Evolutionary conservation across 1,140 invertebrate genomes (phyloP).

Genomic region (Pygmarrhopalites habei): DNA sequence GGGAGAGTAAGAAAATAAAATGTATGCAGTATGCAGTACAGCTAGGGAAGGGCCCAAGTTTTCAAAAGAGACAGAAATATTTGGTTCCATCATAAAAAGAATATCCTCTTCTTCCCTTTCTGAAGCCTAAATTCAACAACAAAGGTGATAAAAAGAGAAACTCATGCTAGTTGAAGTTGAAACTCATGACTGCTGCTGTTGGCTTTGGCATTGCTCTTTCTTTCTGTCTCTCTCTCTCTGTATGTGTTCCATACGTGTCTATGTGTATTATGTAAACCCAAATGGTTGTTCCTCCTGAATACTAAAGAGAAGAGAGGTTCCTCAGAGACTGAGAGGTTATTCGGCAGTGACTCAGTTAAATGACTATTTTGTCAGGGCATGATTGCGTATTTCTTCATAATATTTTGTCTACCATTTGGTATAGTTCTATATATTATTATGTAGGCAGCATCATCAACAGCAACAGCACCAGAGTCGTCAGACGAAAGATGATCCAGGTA

Average conservation of each 20-base stretch:
- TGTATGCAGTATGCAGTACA: neutral
- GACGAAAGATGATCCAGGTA: too few species aligned
- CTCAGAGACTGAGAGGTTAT: too few species aligned
- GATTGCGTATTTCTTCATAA: too few species aligned
- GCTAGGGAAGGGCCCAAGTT: neutral
- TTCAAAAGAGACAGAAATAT: slow-evolving; percentile 7
- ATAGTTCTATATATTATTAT: too few species aligned
- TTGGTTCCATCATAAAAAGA: slow-evolving; percentile 6
- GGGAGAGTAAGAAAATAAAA: neutral
- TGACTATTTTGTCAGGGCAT: neutral
- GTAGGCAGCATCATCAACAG: too few species aligned
- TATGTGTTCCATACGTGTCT: neutral
- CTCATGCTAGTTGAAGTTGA: slow-evolving; percentile 2
- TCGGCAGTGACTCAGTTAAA: slow-evolving; percentile 4
- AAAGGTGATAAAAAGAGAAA: slow-evolving; percentile 9
- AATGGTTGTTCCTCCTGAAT: slow-evolving; percentile 1
- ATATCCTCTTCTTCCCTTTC: slow-evolving; percentile 1
- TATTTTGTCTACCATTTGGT: too few species aligned
- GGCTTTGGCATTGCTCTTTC: neutral
- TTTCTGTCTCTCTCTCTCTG: neutral
- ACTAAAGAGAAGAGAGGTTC: too few species aligned
- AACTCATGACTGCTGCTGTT: too few species aligned
- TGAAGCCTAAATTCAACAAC: slow-evolving; percentile 5
- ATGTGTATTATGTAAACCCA: slow-evolving; percentile 2
- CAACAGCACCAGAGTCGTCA: too few species aligned